Percentiles rank a stretch among this genome's conserved stretches.
Conservation (phyloP, 2,797 vertebrate species). For the Spheniscus humboldti region DNA sequence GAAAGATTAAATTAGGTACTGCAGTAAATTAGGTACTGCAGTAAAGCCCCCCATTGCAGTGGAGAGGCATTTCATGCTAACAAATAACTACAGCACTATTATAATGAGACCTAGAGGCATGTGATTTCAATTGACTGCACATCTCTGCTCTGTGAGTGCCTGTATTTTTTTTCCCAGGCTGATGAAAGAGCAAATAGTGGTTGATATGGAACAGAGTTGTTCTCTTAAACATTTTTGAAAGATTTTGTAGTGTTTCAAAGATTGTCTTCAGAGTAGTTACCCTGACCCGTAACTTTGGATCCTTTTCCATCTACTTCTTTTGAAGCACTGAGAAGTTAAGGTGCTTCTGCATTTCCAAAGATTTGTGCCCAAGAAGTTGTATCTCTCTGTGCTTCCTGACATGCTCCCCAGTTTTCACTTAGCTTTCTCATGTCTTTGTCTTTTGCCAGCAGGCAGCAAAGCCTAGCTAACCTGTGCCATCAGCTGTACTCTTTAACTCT, state of each 20-base stretch:
- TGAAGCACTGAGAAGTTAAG: neutral
- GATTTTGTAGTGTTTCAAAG: neutral
- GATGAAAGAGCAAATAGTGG: neutral
- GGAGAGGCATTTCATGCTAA: slow-evolving; percentile 43
- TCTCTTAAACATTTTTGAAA: neutral
- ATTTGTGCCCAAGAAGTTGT: neutral
- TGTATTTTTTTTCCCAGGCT: neutral
- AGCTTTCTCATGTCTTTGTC: neutral
- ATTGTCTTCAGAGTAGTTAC: neutral
- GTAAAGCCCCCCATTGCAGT: neutral
- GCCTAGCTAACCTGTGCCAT: neutral
- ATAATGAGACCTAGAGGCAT: slow-evolving; percentile 26
- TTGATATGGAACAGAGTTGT: neutral
- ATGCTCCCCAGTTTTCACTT: neutral
- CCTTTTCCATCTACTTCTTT: neutral
- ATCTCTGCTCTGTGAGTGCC: neutral
- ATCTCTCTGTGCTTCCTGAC: neutral
- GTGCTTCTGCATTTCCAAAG: neutral
- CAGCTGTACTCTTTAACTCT: neutral
- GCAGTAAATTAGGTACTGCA: slow-evolving; percentile 55
- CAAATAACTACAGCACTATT: slow-evolving; percentile 48
- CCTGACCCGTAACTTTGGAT: neutral
- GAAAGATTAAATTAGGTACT: slow-evolving; percentile 65
- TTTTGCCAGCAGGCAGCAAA: neutral
- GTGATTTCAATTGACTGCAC: slow-evolving; percentile 47